phyloP scores from a whole-genome alignment of 1,140 invertebrate genomes.

The Phenacoccus solenopsis region DNA sequence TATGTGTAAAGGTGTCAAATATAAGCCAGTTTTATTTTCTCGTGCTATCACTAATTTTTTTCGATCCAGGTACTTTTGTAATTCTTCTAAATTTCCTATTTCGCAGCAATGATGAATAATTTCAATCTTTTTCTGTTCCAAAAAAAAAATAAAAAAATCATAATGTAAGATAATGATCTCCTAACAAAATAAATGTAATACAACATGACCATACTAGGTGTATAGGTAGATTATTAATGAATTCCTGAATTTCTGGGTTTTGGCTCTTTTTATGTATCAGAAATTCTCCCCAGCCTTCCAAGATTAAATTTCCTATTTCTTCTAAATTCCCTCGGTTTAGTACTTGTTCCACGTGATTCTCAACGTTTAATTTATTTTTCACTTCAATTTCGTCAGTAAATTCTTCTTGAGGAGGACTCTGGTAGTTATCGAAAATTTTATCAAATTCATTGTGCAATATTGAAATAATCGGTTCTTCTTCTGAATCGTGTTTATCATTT shows the following conservation, averaged over 20 bases:
- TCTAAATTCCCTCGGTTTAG: constrained; percentile 70
- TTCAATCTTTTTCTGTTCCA: constrained; percentile 74
- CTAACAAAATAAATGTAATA: neutral
- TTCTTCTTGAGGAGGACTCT: constrained; percentile 5
- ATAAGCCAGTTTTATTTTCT: constrained; percentile 62
- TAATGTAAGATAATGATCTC: neutral
- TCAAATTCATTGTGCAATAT: neutral
- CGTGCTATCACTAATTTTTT: constrained; percentile 80
- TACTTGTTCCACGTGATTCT: constrained; percentile 36
- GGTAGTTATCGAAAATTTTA: neutral
- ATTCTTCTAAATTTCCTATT: constrained; percentile 66
- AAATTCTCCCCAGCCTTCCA: constrained; percentile 71
- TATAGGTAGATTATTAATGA: constrained; percentile 75
- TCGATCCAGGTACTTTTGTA: constrained; percentile 73
- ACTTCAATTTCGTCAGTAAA: neutral
- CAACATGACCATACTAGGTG: constrained; percentile 60
- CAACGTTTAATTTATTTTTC: neutral
- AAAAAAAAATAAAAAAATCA: neutral
- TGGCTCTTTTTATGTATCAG: constrained; percentile 56
- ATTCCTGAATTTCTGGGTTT: constrained; percentile 72
- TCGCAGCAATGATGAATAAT: constrained; percentile 74
- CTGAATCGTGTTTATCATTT: neutral
- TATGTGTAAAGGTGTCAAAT: constrained; percentile 86
- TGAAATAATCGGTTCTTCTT: neutral
- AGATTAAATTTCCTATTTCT: constrained; percentile 70